These are phyloP conservation scores for Pseudochirops corinnae DNA, from an alignment of 2,797 vertebrate genomes.

Conservation along the genomic window DNA sequence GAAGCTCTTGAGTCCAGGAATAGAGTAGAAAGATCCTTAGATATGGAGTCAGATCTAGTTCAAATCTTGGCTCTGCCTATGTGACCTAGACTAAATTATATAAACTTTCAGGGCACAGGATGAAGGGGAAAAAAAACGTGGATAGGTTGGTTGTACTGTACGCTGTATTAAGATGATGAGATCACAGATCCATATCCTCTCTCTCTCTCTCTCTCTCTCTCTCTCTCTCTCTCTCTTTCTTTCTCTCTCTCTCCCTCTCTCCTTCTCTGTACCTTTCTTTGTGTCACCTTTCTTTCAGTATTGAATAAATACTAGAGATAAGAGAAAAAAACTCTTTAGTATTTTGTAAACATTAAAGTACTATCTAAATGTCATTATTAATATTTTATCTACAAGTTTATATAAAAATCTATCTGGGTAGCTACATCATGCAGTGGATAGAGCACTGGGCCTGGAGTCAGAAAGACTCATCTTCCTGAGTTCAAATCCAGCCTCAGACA, in stretches of 20 bases:
- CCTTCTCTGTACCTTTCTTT: neutral
- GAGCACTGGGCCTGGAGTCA: accelerated
- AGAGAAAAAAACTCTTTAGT: neutral
- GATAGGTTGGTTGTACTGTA: neutral
- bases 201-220: too few species aligned
- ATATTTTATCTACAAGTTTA: neutral
- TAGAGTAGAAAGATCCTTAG: neutral
- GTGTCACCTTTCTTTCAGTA: neutral
- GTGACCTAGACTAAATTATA: neutral
- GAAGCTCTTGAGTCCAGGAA: neutral
- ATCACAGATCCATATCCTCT: neutral
- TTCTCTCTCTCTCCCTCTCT: too few species aligned
- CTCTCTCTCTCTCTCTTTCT: too few species aligned
- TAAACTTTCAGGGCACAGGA: neutral
- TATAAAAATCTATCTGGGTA: neutral
- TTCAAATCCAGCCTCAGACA: neutral
- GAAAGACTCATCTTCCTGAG: neutral
- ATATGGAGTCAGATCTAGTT: neutral
- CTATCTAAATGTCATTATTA: neutral
- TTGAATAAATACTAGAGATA: neutral
- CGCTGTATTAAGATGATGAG: neutral
- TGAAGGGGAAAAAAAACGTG: neutral
- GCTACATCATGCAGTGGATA: neutral
- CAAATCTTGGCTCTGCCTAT: neutral
- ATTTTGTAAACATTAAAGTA: neutral